Evolutionary conservation across 2,888 invertebrate species (phyloP), one percentile per base, ranked within the genome.

Genomic region (Aphodius granarius): DNA sequence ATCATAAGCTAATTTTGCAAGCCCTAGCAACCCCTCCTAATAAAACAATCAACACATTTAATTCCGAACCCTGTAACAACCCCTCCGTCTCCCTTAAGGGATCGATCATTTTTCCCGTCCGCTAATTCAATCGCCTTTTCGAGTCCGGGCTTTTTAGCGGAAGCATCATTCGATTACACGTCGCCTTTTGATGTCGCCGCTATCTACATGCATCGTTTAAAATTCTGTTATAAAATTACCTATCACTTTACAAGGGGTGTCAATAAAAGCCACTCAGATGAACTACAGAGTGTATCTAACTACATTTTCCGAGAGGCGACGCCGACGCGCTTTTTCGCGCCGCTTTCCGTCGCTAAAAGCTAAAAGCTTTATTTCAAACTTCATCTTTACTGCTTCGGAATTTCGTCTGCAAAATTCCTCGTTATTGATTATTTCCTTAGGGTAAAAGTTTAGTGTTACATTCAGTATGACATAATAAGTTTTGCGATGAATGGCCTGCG

Each of bases 1-100:
- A 87, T 86, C 86, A 85, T 86, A 86, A 87, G 86, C 86, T 86
- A 87, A 86, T 87, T 86, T 84, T 78, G 80, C 82, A 79, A 80
- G 81, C 82, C 82, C 43, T 3, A 43, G 43, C 13, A 6, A 43
- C 82, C 83, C 81, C 81, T 83, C 81, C 82, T 85, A 84, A 86
- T 86, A 86, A 86, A 86, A 86, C 86, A 86, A 86, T 86, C 84
- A 86, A 83, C 86, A 86, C 86, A 85, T 74, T 71, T 76, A 72
- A 74, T 76, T 66, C 64, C 71, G 66, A 66, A 70, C 64, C 73
- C n/a, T 43, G 66, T 13, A 43, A 6, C 43, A 6, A 6, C 43
- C 43, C 4, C 43, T 13, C 2, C 13, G 1, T 0, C 43, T 43
- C 43, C 43, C 43, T 43, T 43, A 9, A 6, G 43, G 43, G 9